Conservation (phyloP, 2,113 vertebrate genomes). For the Nycticebus coucang region DNA sequence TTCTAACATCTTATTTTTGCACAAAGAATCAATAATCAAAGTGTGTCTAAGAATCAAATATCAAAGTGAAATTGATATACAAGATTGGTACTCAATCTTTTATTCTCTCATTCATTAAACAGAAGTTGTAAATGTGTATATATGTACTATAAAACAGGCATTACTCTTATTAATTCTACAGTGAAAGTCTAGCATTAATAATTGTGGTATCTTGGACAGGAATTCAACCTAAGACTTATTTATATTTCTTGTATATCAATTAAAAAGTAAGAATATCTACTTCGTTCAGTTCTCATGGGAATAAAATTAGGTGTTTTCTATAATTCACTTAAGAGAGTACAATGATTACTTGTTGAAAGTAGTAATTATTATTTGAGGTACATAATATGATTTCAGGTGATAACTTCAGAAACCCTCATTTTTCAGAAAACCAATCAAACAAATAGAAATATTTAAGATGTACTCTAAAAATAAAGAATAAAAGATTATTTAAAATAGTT, state of each 20-base stretch:
- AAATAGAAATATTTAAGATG: neutral
- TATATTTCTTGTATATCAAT: neutral
- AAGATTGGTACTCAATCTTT: neutral
- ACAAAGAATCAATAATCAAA: slow-evolving; percentile 5
- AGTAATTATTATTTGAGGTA: neutral
- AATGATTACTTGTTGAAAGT: neutral
- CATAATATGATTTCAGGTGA: neutral
- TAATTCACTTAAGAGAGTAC: neutral
- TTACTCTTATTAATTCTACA: neutral
- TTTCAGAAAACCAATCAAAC: neutral
- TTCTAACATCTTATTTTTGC: neutral
- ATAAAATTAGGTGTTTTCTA: neutral
- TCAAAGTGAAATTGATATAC: neutral
- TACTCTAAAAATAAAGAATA: neutral
- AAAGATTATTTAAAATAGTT: neutral
- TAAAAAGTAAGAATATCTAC: neutral
- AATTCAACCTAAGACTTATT: neutral
- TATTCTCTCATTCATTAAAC: neutral
- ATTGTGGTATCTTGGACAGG: neutral
- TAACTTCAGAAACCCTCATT: neutral
- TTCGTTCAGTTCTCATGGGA: neutral
- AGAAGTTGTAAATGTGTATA: neutral
- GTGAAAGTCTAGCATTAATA: neutral
- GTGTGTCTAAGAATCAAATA: neutral
- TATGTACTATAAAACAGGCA: neutral